Base-by-base conservation (phyloP, 2,113 vertebrate species). In the Lasiurus borealis region DNA sequence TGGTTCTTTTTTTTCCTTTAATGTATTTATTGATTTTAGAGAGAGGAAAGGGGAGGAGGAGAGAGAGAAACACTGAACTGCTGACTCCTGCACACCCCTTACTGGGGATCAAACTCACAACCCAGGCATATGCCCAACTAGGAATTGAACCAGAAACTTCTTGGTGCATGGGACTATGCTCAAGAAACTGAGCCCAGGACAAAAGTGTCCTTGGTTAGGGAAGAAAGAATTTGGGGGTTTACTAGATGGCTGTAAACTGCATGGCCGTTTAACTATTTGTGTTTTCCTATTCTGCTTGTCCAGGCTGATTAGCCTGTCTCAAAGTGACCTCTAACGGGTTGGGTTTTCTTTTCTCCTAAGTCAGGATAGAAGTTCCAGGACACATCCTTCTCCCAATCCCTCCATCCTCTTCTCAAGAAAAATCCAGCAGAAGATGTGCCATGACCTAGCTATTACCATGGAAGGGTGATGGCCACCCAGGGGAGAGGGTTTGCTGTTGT, bases 401-500 rank as follows among this genome's bases (percentile, higher is more conserved):
- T 80, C 46, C 4, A 5, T 44, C 72, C 23, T 68, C 50, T 54
- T 77, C 81, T 88, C 69, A 48, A 66, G 54, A 34, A 81, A 59
- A 87, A 25, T 80, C 40, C 15, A 40, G 52, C 23, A 8, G 25
- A 50, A 29, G 6, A 25, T 0, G 0, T 9, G 5, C 14, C 34
- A 9, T 6, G 34, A 34, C 34, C 40, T 54, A 50, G n/a, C 21
- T 54, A 5, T 71, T 46, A 36, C 44, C n/a, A 15, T 2, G 2
- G 80, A 25, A 83, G 40, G 46, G 50, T 46, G 40, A n/a, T 0
- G 3, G 31, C 15, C 25, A 10, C 34, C 9, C 19, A 27, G 23
- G 13, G 34, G 44, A 80, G 14, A 8, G 21, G 7, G 5, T n/a
- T 19, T 5, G 4, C 76, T 4, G 0, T 23, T 4, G 9, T 1